Percentiles rank a stretch among this genome's conserved stretches.
Evolutionary conservation across 2,888 invertebrate genomes (phyloP).

Genomic region (Esperia sulphurella): DNA sequence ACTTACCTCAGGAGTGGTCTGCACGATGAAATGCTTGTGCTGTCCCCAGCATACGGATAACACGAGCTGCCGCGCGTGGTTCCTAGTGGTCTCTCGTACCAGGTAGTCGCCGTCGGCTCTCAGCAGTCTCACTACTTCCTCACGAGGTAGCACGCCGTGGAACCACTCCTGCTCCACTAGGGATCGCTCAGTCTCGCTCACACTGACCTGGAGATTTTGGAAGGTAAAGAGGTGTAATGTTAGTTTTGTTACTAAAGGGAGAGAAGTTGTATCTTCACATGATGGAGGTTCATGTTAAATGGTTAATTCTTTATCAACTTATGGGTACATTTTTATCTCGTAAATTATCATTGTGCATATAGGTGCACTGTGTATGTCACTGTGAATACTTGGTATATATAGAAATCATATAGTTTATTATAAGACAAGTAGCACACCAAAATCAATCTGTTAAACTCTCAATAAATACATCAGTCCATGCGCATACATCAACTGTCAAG

Average conservation of each 20-base stretch:
- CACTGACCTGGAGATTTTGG: conserved; percentile 48
- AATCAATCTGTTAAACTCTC: neutral
- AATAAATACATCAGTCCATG: conserved; percentile 2
- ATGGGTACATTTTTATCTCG: neutral
- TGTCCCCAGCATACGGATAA: conserved; percentile 97
- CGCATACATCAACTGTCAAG: conserved; percentile 1
- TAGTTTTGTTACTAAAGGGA: neutral
- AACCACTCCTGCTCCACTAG: conserved; percentile 97
- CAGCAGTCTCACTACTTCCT: conserved; percentile 95
- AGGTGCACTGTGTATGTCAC: neutral
- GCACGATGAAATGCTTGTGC: conserved; percentile 98
- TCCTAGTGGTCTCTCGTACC: conserved; percentile 94
- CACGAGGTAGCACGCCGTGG: conserved; percentile 96
- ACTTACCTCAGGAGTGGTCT: conserved; percentile 92
- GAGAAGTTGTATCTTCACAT: too few species aligned
- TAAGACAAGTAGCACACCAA: neutral
- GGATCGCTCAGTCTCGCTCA: conserved; percentile 80
- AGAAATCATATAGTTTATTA: neutral
- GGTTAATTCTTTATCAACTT: too few species aligned
- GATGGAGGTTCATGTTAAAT: too few species aligned
- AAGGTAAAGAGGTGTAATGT: neutral
- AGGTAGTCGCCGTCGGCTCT: conserved; percentile 96
- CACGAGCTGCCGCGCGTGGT: conserved; percentile 95
- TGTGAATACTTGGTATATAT: too few species aligned
- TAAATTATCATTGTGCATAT: neutral